phyloP scores from a whole-genome alignment of 1,140 invertebrate genomes.

The Papilio polytes region DNA sequence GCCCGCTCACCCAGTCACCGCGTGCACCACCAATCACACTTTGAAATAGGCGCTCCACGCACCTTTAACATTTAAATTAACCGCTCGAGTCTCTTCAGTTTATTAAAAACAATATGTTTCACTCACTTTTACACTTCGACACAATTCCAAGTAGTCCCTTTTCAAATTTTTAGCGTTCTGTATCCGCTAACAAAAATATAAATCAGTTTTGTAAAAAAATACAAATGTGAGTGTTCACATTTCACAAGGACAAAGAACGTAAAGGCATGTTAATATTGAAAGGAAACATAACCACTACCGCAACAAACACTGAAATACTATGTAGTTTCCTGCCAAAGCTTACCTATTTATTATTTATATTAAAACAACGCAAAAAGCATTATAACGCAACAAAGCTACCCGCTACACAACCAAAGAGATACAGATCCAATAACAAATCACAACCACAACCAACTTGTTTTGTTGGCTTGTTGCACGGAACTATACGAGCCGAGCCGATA shows the following conservation, averaged over 20 bases:
- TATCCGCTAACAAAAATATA: constrained; percentile 8
- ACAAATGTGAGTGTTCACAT: constrained; percentile 5
- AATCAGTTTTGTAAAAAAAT: constrained; percentile 1
- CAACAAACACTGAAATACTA: background rate
- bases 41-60: constrained; percentile 16
- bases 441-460: background rate
- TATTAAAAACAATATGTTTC: background rate
- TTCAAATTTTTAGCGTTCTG: background rate
- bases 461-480: too few relatives aligned
- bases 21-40: background rate
- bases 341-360: background rate
- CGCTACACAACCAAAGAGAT: background rate
- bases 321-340: background rate
- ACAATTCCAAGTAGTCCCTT: background rate
- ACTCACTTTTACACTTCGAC: background rate
- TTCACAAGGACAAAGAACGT: constrained; percentile 68
- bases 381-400: background rate
- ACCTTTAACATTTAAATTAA: constrained; percentile 3
- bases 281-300: background rate
- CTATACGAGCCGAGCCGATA: too few relatives aligned
- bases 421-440: constrained; percentile 2
- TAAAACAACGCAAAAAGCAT: background rate
- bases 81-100: background rate
- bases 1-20: background rate
- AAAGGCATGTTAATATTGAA: background rate